Evolutionary conservation across 2,888 invertebrate species (phyloP), one percentile per base, ranked within the genome.

Genomic region (Andrena camellia): DNA sequence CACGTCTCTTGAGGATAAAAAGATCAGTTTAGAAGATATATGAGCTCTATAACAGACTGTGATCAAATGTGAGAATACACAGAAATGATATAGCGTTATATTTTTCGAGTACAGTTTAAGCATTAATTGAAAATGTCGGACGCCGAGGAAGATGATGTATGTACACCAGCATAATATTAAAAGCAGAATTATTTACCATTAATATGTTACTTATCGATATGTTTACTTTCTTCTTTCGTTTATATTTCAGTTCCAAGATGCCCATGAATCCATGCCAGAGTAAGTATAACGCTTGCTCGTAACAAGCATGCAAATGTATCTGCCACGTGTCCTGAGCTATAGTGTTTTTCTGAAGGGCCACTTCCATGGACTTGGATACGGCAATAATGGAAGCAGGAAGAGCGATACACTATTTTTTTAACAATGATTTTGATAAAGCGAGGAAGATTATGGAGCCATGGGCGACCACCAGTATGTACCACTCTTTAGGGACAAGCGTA

Each of bases 401-500:
- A 70, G 98, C 98, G 0, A 96, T 99, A n/a, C 96, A 97, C 91
- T 96, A 96, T 89, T 99, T 99, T 94, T 98, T 99, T 93, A 98
- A 98, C 94, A 99, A 99, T 94, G 97, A 97, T 92, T 97, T 99
- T 88, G 95, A 96, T 13, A 97, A 97, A 91, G 99, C 99, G 0
- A 96, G 96, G 93, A 95, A 95, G 73, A 95, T 97, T 78, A 96
- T 98, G 95, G 95, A 96, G 89, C 98, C 98, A 78, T 97, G 97
- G 98, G 96, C 97, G 5, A 95, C 96, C 67, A 95, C 95, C 63
- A 98, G 98, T 82, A 96, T 99, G 95, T 99, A 99, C 93, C 99
- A 99, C 94, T 97, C 99, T 1, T 95, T 99, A 75, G 99, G 99
- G 2, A 96, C 97, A 84, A 96, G 97, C 4, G 98, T 98, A 42